Evolutionary conservation across 2,113 vertebrate species (phyloP).

Genomic region (Lampris incognitus): DNA sequence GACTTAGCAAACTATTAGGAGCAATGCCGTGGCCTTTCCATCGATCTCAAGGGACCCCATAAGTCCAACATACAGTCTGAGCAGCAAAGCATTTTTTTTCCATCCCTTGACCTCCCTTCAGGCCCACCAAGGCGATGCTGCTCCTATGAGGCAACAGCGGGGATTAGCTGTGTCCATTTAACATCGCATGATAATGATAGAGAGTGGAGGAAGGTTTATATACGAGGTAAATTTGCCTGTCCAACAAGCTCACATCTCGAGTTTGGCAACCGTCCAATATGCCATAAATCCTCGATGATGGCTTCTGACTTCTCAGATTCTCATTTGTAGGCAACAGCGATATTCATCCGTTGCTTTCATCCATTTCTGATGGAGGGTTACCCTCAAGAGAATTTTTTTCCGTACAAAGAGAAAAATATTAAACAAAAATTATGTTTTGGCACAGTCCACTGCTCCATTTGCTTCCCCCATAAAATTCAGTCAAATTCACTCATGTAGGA

Average conservation of each 20-base stretch:
- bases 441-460: conserved; percentile 76
- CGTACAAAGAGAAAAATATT: conserved; percentile 55
- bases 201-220: conserved; percentile 36
- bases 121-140: conserved; percentile 54
- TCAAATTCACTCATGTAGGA: conserved; percentile 84
- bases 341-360: conserved; percentile 44
- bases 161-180: conserved; percentile 26
- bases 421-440: conserved; percentile 79
- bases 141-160: conserved; percentile 74
- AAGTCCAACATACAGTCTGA: conserved; percentile 48
- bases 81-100: conserved; percentile 39
- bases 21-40: conserved; percentile 26
- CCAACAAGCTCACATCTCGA: too few relatives aligned
- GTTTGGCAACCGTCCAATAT: background rate
- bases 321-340: conserved; percentile 31
- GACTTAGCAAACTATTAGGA: conserved; percentile 50
- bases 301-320: conserved; percentile 38
- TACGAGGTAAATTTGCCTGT: too few relatives aligned
- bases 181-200: conserved; percentile 24
- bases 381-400: conserved; percentile 59
- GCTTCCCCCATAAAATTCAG: conserved; percentile 79
- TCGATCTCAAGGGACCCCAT: conserved; percentile 34
- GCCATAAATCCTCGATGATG: conserved; percentile 10
- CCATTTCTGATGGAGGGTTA: conserved; percentile 29
- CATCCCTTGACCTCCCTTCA: conserved; percentile 45